These are phyloP conservation scores for Montipora capricornis DNA, from an alignment of 64 coral and sea anemone species.

Conservation along the genomic window DNA sequence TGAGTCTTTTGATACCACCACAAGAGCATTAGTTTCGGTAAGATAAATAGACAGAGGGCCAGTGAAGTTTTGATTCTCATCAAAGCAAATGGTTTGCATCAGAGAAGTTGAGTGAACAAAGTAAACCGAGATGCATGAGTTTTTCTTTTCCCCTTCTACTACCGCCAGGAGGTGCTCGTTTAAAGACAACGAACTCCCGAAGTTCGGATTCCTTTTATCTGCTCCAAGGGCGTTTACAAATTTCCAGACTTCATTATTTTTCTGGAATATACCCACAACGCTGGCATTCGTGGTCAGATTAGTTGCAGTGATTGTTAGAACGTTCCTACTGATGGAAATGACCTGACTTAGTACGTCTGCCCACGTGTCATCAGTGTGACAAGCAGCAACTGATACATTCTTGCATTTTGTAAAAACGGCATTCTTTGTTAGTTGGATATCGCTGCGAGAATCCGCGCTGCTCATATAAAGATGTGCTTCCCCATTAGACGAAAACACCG, in stretches of 20 bases:
- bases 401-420: conserved; percentile 15
- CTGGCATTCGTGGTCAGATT: conserved; percentile 27
- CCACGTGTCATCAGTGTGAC: conserved; percentile 48
- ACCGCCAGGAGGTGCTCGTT: conserved; percentile 67
- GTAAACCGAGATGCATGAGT: background rate
- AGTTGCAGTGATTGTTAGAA: conserved; percentile 64
- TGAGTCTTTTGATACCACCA: conserved; percentile 45
- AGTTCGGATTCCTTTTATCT: conserved; percentile 27
- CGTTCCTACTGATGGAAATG: conserved; percentile 45
- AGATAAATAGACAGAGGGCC: conserved; percentile 19
- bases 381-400: conserved; percentile 1
- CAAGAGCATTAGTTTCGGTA: conserved; percentile 33
- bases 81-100: conserved; percentile 14
- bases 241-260: conserved; percentile 45
- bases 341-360: conserved; percentile 45
- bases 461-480: conserved; percentile 9
- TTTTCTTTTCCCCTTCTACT: background rate
- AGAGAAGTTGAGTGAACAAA: too few species aligned
- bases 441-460: background rate
- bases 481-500: background rate
- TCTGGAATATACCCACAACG: conserved; percentile 77
- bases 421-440: background rate
- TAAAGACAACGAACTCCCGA: conserved; percentile 53
- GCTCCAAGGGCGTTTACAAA: conserved; percentile 34
- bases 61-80: conserved; percentile 7